Conservation (phyloP, 2,113 vertebrate genomes). For the Otis tarda region DNA sequence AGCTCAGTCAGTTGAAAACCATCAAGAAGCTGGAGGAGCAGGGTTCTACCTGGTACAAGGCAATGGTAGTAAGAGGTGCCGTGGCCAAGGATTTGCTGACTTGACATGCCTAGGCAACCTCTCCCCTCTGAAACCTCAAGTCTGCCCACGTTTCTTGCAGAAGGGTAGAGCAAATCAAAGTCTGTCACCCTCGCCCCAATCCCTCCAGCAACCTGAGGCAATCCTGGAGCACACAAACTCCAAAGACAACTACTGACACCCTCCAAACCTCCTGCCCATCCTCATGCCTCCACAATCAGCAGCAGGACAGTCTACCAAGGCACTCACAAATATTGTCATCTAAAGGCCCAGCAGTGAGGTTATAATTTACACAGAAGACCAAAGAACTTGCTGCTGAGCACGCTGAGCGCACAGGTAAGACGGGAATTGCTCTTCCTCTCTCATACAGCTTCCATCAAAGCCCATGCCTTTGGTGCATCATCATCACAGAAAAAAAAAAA, state of each 20-base stretch:
- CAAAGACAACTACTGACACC: neutral
- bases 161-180: neutral
- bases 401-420: neutral
- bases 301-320: neutral
- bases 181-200: neutral
- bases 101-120: neutral
- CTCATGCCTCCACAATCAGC: neutral
- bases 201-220: neutral
- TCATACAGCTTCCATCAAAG: neutral
- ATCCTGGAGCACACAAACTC: neutral
- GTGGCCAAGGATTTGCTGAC: neutral
- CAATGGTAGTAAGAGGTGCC: rapidly evolving
- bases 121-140: neutral
- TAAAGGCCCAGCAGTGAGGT: neutral
- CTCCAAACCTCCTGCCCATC: neutral
- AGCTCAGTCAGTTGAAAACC: neutral
- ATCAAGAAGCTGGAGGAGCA: neutral
- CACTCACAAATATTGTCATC: neutral
- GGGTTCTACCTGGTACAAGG: neutral
- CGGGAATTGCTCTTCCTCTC: neutral
- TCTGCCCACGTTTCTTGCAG: neutral
- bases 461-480: no score
- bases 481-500: neutral
- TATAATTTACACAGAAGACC: neutral
- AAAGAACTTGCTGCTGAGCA: neutral